A percentile compares a stretch with the other conserved stretches of the same genome.
Evolutionary conservation across 1,140 invertebrate genomes (phyloP).

Genomic region (Drosophila persimilis): DNA sequence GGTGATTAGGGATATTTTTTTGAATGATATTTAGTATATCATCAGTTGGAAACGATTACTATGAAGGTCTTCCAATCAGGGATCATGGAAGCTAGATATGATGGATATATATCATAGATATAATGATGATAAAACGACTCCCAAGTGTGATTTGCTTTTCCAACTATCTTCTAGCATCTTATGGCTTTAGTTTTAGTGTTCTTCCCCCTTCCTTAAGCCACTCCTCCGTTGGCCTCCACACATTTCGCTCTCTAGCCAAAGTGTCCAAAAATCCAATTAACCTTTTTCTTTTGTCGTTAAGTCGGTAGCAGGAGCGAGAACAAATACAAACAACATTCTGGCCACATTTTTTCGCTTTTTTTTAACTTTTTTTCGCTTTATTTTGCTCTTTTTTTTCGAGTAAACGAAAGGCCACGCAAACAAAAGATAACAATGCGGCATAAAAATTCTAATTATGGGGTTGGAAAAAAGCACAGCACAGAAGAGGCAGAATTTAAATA

Average conservation of each 20-base stretch:
- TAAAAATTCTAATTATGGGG: slow-evolving; percentile 68
- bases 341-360: background rate
- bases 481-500: slow-evolving; percentile 19
- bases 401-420: slow-evolving; percentile 48
- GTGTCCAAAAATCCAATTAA: slow-evolving; percentile 62
- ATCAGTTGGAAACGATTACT: too few species aligned
- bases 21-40: too few species aligned
- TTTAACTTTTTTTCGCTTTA: background rate
- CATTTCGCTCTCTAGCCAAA: slow-evolving; percentile 15
- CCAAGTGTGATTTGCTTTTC: too few species aligned
- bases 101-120: too few species aligned
- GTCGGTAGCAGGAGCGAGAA: slow-evolving; percentile 30
- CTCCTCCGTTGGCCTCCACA: slow-evolving; percentile 11
- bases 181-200: too few species aligned
- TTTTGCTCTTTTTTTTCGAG: slow-evolving; percentile 30
- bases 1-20: too few species aligned
- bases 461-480: slow-evolving; percentile 7
- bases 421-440: slow-evolving; percentile 71
- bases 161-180: too few species aligned
- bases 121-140: too few species aligned
- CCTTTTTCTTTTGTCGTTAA: slow-evolving; percentile 54
- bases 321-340: slow-evolving; percentile 46
- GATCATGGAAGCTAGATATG: too few species aligned
- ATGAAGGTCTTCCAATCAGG: too few species aligned
- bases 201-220: slow-evolving; percentile 5